Evolutionary conservation across 1,140 invertebrate species (phyloP).

Genomic region (Procambarus clarkii): DNA sequence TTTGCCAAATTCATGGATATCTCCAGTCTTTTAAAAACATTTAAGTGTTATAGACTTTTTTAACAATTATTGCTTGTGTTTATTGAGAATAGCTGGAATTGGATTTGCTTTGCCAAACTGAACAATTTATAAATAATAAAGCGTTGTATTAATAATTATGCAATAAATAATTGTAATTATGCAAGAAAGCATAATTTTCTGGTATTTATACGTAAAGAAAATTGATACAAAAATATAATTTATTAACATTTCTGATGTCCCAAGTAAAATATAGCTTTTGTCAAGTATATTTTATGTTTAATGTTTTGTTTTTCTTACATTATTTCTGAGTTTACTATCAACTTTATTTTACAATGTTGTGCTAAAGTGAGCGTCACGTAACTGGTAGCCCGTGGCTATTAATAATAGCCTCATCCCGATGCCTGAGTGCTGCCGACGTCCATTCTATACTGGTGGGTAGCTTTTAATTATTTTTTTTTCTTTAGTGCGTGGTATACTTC

Average conservation of each 20-base stretch:
- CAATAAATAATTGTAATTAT: not conserved
- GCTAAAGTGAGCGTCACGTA: not conserved
- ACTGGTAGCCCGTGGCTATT: not conserved
- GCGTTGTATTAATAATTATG: not conserved
- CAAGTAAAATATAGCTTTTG: not conserved
- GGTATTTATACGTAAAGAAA: not conserved
- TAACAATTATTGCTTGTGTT: not conserved
- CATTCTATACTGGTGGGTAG: not conserved
- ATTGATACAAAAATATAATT: not conserved
- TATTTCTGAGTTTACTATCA: not conserved
- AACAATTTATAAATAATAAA: not conserved
- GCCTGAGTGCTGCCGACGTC: not conserved
- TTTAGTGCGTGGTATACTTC: no score
- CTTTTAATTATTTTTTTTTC: not conserved
- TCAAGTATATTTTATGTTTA: not conserved
- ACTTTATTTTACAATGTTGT: not conserved
- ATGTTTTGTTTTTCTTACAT: not conserved
- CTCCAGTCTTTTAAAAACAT: not conserved
- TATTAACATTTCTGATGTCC: not conserved
- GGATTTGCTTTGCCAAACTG: not conserved
- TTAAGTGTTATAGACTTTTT: not conserved
- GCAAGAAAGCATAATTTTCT: not conserved
- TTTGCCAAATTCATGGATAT: not conserved
- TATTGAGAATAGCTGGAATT: not conserved
- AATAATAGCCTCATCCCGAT: not conserved